Percentiles rank a stretch among this genome's conserved stretches.
Conservation (phyloP, 2,797 vertebrate genomes). For the Steatocranus sp. region DNA sequence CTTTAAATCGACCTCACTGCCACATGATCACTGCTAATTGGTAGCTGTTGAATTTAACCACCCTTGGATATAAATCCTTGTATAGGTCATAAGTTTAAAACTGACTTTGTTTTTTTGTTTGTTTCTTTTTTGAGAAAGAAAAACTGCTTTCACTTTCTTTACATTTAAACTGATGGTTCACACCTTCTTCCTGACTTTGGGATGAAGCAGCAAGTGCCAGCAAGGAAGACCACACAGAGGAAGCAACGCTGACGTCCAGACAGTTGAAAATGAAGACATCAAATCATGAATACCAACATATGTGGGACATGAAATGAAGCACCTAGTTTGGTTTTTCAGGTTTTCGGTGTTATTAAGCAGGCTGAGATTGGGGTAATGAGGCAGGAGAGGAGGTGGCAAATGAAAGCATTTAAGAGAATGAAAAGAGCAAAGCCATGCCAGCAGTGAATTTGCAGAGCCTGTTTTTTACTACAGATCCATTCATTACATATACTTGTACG, state of each 20-base stretch:
- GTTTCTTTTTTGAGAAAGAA: neutral
- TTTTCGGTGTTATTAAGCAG: neutral
- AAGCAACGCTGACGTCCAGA: conserved; percentile 24
- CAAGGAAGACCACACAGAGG: conserved; percentile 21
- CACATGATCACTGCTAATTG: neutral
- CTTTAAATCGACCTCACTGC: neutral
- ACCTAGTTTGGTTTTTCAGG: neutral
- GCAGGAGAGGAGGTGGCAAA: neutral
- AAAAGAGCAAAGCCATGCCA: conserved; percentile 60
- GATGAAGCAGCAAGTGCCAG: conserved; percentile 52
- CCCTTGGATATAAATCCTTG: neutral
- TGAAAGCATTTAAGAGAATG: conserved; percentile 21
- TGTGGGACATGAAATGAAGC: conserved; percentile 1
- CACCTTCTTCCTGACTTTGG: neutral
- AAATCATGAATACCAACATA: neutral
- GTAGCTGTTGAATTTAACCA: neutral
- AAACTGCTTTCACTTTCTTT: neutral
- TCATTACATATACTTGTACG: neutral
- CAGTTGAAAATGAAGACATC: neutral
- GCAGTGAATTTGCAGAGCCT: conserved; percentile 24
- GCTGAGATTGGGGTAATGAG: neutral
- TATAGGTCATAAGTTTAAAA: neutral
- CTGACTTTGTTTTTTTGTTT: neutral
- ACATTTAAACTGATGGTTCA: neutral
- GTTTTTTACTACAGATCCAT: neutral